Evolutionary conservation across 2,113 vertebrate species (phyloP).

Genomic region (Ondatra zibethicus): DNA sequence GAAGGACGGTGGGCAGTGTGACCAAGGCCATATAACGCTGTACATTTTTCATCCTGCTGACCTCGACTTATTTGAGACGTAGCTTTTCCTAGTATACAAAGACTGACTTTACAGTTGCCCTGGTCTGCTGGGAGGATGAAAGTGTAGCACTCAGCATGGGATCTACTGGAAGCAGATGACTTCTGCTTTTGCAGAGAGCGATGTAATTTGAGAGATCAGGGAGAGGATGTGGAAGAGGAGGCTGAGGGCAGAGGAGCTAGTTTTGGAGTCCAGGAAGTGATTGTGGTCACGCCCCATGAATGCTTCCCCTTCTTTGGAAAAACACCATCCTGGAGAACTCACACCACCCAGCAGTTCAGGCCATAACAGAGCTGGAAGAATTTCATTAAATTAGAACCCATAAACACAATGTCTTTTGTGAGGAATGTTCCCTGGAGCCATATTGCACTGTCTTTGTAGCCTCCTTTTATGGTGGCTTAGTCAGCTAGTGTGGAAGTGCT

Average conservation of each 20-base stretch:
- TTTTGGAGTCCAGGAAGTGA: neutral
- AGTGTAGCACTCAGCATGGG: neutral
- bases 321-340: neutral
- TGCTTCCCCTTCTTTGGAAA: constrained; percentile 4
- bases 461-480: neutral
- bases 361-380: neutral
- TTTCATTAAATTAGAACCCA: constrained; percentile 47
- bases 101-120: neutral
- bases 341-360: neutral
- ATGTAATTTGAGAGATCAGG: neutral
- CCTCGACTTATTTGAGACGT: neutral
- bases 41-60: neutral
- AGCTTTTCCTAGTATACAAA: neutral
- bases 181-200: neutral
- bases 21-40: neutral
- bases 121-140: neutral
- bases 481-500: neutral
- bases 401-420: neutral
- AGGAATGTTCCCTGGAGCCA: neutral
- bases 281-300: neutral
- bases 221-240: neutral
- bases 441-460: neutral
- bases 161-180: neutral
- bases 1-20: no score
- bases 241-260: neutral